A percentile compares a stretch with the other conserved stretches of the same genome.
Conservation (phyloP, 2,797 vertebrate genomes). For the Schizothorax lantsangensis region DNA sequence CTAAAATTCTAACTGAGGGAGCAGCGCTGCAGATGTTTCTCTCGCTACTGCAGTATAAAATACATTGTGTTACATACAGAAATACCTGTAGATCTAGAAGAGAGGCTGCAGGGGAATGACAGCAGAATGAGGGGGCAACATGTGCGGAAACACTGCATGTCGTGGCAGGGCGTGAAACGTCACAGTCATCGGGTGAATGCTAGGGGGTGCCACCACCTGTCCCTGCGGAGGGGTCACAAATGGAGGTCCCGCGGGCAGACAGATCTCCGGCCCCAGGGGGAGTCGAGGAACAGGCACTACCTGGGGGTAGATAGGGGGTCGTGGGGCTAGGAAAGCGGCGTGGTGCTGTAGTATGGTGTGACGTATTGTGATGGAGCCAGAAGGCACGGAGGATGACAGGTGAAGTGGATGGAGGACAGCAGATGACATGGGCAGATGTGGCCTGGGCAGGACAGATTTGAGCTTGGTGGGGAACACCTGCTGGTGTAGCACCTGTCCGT, state of each 20-base stretch:
- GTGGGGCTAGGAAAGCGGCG: conserved; percentile 80
- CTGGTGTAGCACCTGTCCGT: conserved; percentile 78
- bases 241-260: conserved; percentile 70
- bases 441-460: conserved; percentile 76
- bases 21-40: conserved; percentile 8
- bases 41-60: conserved; percentile 33
- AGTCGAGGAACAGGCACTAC: conserved; percentile 76
- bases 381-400: conserved; percentile 75
- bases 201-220: conserved; percentile 76
- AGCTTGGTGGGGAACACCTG: conserved; percentile 76
- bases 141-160: conserved; percentile 73
- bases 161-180: conserved; percentile 79
- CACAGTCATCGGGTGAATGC: conserved; percentile 76
- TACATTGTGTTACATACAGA: conserved; percentile 19
- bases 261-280: conserved; percentile 78
- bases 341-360: conserved; percentile 84
- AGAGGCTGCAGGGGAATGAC: conserved; percentile 86
- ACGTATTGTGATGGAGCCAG: conserved; percentile 81
- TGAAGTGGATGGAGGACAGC: conserved; percentile 76
- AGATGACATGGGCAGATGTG: conserved; percentile 58
- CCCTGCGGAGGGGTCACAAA: conserved; percentile 76
- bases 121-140: conserved; percentile 74
- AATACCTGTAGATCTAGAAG: conserved; percentile 69
- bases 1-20: conserved; percentile 13
- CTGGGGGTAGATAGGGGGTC: conserved; percentile 80